These are phyloP conservation scores for Globodera rostochiensis DNA, from an alignment of 1,140 invertebrate species.

Conservation along the genomic window DNA sequence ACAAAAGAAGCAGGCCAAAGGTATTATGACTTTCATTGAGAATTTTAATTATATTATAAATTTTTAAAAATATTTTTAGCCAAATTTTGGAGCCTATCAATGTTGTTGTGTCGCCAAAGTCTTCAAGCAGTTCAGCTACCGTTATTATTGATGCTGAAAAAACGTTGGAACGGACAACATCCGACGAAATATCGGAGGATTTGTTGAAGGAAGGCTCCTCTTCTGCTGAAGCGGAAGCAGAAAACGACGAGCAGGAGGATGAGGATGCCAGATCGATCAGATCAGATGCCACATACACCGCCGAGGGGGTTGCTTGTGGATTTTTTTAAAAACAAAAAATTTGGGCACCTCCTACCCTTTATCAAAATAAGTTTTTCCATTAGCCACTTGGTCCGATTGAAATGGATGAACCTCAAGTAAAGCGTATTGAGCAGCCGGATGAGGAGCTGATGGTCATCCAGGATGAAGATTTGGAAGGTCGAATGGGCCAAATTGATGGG, in stretches of 20 bases:
- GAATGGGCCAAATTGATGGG: not conserved
- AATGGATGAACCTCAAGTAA: conserved; percentile 14
- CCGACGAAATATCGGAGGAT: not conserved
- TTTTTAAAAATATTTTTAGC: not conserved
- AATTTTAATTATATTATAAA: not conserved
- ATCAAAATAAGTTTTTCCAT: not conserved
- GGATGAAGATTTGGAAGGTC: conserved; percentile 5
- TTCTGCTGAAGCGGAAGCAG: not conserved
- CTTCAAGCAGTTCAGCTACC: conserved; percentile 1
- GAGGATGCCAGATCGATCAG: conserved; percentile 18
- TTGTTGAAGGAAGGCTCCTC: conserved; percentile 9
- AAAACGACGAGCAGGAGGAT: conserved; percentile 20
- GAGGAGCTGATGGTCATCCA: conserved; percentile 10
- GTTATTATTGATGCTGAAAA: not conserved
- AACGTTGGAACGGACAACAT: not conserved
- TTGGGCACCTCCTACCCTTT: not conserved
- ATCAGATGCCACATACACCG: conserved; percentile 32
- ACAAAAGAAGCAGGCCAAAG: not conserved
- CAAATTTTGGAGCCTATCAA: not conserved
- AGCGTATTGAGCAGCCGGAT: not conserved
- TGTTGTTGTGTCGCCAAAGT: not conserved
- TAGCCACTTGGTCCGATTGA: conserved; percentile 28
- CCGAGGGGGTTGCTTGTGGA: not conserved
- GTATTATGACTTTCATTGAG: not conserved
- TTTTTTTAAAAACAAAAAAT: not conserved